A percentile compares a stretch with the other conserved stretches of the same genome.
Evolutionary conservation across 2,797 vertebrate genomes (phyloP).

Genomic region (Thunnus albacares): DNA sequence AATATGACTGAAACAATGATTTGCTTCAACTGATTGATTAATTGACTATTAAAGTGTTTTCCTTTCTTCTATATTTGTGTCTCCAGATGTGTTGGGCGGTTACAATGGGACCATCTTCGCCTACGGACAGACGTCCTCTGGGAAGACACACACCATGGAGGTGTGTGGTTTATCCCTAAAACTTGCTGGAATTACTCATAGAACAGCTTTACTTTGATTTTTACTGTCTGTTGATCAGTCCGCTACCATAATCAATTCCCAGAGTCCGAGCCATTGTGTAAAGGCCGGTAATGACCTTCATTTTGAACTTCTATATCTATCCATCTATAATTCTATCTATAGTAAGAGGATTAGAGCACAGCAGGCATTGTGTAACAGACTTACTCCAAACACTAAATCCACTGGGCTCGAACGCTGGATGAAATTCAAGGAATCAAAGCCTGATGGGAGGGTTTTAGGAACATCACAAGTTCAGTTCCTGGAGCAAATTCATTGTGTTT

Average conservation of each 20-base stretch:
- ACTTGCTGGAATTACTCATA: too few relatives aligned
- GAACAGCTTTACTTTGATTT: too few relatives aligned
- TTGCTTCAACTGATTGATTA: too few relatives aligned
- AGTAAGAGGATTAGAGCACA: conserved; percentile 16
- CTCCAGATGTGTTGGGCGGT: conserved; percentile 92
- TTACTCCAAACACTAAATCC: conserved; percentile 28
- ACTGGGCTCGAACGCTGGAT: background rate
- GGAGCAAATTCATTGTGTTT: background rate
- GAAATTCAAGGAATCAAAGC: background rate
- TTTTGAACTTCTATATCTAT: too few relatives aligned
- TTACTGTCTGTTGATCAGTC: background rate
- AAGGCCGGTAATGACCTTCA: too few relatives aligned
- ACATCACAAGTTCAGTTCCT: background rate
- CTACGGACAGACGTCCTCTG: conserved; percentile 94
- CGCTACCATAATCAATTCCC: background rate
- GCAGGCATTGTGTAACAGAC: conserved; percentile 54
- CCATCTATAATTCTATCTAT: background rate
- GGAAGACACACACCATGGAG: conserved; percentile 97
- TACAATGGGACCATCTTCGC: conserved; percentile 96
- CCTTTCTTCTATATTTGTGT: background rate
- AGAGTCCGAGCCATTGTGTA: background rate
- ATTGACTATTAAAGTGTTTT: background rate
- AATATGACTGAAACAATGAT: too few relatives aligned
- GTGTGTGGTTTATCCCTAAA: conserved; percentile 66
- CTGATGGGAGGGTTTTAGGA: too few relatives aligned